Evolutionary conservation across 2,113 vertebrate species (phyloP), one percentile per base, ranked within the genome.

Genomic region (Rhodinocichla rosea): DNA sequence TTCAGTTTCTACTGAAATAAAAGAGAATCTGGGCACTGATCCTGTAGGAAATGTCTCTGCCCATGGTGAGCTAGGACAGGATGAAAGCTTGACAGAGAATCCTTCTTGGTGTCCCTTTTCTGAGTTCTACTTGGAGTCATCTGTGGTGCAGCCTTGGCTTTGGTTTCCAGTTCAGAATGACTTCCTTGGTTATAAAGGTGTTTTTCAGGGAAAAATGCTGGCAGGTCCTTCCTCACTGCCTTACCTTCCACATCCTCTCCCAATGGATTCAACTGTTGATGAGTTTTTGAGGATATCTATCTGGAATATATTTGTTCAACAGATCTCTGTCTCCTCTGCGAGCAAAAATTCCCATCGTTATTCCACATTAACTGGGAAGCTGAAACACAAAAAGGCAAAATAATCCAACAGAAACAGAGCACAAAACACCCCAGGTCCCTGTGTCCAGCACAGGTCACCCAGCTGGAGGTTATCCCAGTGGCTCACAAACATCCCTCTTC

Each of bases 401-500:
- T 12, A 52, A 90, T 33, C 39, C 42, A 81, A 86, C 4, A 32
- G 85, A 76, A 79, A 62, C 13, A 52, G 67, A 89, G 45, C 37
- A 73, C n/a, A 69, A 33, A 80, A n/a, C 4, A 21, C 42, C 40
- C 16, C 20, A 37, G 45, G 87, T 47, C 90, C 90, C 57, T 0
- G 65, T 84, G 81, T 64, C 91, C 92, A 65, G 74, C 60, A 40
- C 49, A 44, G 92, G 85, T 84, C 93, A 93, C 45, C 3, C 94
- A 95, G 95, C 87, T 90, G 93, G 91, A 92, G 75, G 59, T 52
- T 44, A 22, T 33, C 50, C 27, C 68, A 22, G 82, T 55, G 70
- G 82, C 85, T 92, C 85, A 69, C 75, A 78, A 86, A 93, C 73
- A 89, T 60, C 56, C 32, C 57, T 42, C 60, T 78, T 93, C 88